Base-by-base conservation (phyloP, 2,113 vertebrate species). In the Probosciger aterrimus region DNA sequence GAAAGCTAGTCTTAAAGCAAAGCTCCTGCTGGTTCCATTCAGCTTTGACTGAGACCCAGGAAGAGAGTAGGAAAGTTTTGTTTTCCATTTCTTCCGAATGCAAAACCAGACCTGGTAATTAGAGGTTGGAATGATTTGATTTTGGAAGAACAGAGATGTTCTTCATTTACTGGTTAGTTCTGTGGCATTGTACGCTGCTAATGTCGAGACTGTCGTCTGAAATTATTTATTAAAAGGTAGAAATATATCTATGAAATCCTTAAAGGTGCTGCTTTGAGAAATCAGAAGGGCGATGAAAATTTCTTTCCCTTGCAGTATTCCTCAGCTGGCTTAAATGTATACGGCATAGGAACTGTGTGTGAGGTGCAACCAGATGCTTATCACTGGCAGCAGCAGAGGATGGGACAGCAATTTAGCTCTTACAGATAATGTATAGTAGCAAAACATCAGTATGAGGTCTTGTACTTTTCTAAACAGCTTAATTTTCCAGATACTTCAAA, bases 281-380 rank as follows among this genome's bases (percentile, higher is more conserved):
- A 53, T 31, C 11, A 12, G 15, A n/a, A 50, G 10, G 7, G 11
- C 25, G 46, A 43, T 37, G 16, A 23, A 31, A 6, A 2, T 47
- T 27, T 49, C 41, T 69, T 84, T 28, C 9, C 24, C 39, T 90
- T 37, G 7, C 14, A 47, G 23, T 19, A 6, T 24, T 18, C 6
- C 27, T 8, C 28, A 10, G 25, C 14, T 31, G 10, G 3, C 27
- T 28, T 31, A 17, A 65, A 28, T 10, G 6, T 33, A 5, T 12
- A 12, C 8, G 35, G 46, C 6, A 3, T 18, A 23, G 47, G 13
- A 19, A 11, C 11, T 1, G 3, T 12, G 4, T n/a, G 8, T 55
- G 71, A 27, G 23, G 11, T 62, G 41, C 43, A 41, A 15, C 44
- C 53, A 59, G 33, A 57, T 33, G 52, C 35, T 64, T 24, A 44